phyloP scores from a whole-genome alignment of 2,888 invertebrate genomes.

The Cosmia trapezina region DNA sequence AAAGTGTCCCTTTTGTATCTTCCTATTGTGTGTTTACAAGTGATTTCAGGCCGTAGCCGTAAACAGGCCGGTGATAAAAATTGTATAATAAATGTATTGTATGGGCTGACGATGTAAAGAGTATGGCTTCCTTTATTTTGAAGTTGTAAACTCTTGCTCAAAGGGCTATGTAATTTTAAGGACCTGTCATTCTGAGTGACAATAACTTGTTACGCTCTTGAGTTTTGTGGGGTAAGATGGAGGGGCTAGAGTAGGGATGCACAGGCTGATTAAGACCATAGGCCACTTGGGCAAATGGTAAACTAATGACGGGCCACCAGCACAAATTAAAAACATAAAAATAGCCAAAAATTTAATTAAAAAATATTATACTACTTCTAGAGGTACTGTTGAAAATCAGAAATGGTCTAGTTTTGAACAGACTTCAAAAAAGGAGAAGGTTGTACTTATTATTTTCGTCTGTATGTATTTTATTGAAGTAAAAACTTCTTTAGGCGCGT shows the following conservation, averaged over 20 bases:
- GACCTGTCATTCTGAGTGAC: not conserved
- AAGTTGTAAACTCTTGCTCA: constrained; percentile 39
- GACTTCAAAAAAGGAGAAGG: too few species aligned
- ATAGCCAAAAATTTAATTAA: too few species aligned
- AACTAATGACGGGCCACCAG: too few species aligned
- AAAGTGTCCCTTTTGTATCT: constrained; percentile 16
- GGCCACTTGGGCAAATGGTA: too few species aligned
- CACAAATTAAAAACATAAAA: too few species aligned
- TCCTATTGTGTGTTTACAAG: not conserved
- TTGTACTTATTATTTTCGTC: too few species aligned
- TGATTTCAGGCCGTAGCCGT: constrained; percentile 6
- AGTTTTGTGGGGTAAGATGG: not conserved
- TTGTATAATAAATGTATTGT: constrained; percentile 56
- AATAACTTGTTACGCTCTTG: constrained; percentile 18
- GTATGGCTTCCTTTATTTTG: constrained; percentile 46
- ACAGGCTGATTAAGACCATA: too few species aligned
- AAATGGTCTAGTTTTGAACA: too few species aligned
- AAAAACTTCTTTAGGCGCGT: too few species aligned
- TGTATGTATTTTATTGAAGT: too few species aligned
- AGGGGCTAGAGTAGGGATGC: not conserved
- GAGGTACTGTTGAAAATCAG: not conserved
- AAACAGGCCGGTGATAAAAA: constrained; percentile 52
- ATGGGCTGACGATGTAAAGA: constrained; percentile 21
- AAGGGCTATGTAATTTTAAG: constrained; percentile 22
- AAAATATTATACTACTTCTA: too few species aligned